Base-by-base conservation (phyloP, 2,113 vertebrate species). In the Gambusia holbrooki region DNA sequence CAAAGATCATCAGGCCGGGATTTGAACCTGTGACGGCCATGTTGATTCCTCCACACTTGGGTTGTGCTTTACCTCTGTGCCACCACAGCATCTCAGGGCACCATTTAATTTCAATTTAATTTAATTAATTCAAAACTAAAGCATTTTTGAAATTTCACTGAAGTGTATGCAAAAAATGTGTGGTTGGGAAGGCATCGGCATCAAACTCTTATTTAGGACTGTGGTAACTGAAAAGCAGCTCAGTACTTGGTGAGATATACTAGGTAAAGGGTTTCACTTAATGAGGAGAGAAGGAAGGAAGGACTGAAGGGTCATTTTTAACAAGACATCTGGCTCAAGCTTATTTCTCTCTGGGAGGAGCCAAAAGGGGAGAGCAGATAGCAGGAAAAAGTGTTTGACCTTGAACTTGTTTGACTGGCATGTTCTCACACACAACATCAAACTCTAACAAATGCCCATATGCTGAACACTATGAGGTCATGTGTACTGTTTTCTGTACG, bases 271-370 rank as follows among this genome's bases (percentile, higher is more conserved):
- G 79, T 66, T 82, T 85, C 87, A 84, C 81, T 88, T 87, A 87
- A 81, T 35, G 81, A 83, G 62, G 33, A 79, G 80, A 83, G 19
- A 28, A 37, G 62, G 72, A 78, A 83, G 81, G 71, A 87, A 84
- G 72, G 83, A 88, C 70, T 66, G 70, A 79, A 70, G 72, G 83
- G 61, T 80, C 83, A 85, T 76, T 84, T 79, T 85, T 87, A 87
- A 89, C 74, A 82, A 89, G 82, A 88, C 89, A 92, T 86, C 89
- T 89, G 82, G 85, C 81, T 82, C 75, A 80, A 66, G 69, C 78
- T 84, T 71, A 60, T 85, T 72, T 80, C 80, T 89, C 80, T 82
- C 71, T 79, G 69, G 84, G 78, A 83, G 76, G 71, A 77, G 69
- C 69, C 61, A 82, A 68, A 76, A 79, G 51, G 80, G 74, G 71